Evolutionary conservation across 1,140 invertebrate species (phyloP), one percentile per base, ranked within the genome.

Genomic region (Conus ventricosus): DNA sequence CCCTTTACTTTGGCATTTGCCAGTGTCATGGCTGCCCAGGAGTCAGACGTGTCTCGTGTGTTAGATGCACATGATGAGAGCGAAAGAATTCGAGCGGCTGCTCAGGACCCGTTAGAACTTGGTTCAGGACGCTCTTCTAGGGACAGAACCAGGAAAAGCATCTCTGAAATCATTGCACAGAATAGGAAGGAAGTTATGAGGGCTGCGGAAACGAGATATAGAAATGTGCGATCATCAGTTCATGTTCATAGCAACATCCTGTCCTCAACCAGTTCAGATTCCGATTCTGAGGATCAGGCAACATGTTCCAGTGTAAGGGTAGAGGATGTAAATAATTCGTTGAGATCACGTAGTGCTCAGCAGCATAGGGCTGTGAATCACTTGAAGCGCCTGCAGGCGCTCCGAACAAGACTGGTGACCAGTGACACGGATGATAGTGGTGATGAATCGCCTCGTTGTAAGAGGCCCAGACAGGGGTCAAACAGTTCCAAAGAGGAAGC

Each of bases 1-100:
- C 93, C 93, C 39, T 94, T 94, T 78, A 93, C 93, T 7, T 87
- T 93, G 63, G 93, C 93, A 15, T 94, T 94, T 91, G 92, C 93
- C 23, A 93, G 91, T 90, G 92, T 92, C 17, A 92, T 93, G 91
- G 92, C 91, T 80, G 86, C 90, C n/a, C 89, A 90, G 85, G 85
- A 89, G 20, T 89, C 90, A 13, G 92, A 91, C 13, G 89, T 54
- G 17, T 82, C 84, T 20, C 75, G 84, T 39, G 57, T 89, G 17
- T 27, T 89, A 57, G 84, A 89, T 39, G 84, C 75, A 0, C 84
- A 89, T 20, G 76, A 80, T 27, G 67, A 85, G 27, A 88, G 71
- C 27, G 85, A 87, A 57, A 78, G 85, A 55, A 23, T 87, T 5
- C 4, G 54, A 17, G 51, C 23, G 23, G 25, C 5, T 10, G 71